Evolutionary conservation across 2,888 invertebrate genomes (phyloP).

Genomic region (Acleris emargana): DNA sequence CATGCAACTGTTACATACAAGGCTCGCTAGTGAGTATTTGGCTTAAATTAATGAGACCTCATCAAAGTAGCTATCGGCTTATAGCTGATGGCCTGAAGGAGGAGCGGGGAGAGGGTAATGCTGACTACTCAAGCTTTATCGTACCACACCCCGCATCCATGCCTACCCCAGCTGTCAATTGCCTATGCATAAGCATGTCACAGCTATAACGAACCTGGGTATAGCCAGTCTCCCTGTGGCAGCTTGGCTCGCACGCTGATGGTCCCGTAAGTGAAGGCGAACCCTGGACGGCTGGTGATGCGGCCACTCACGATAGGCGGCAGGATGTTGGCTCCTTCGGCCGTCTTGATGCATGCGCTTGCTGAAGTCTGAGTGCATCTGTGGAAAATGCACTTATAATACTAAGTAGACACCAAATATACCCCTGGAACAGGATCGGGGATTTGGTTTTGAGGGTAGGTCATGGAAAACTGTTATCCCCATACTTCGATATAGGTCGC

Average conservation of each 20-base stretch:
- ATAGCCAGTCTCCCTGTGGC: conserved; percentile 87
- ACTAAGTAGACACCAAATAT: not conserved
- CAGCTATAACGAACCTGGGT: conserved; percentile 63
- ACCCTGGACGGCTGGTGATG: conserved; percentile 79
- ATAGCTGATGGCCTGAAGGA: too few relatives aligned
- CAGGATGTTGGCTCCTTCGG: conserved; percentile 72
- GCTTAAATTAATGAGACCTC: too few relatives aligned
- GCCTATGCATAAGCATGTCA: too few relatives aligned
- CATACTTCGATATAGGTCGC: too few relatives aligned
- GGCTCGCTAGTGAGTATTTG: too few relatives aligned
- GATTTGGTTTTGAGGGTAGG: not conserved
- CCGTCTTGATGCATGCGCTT: conserved; percentile 58
- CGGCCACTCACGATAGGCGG: conserved; percentile 85
- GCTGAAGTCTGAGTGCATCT: conserved; percentile 59
- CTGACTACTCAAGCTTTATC: too few relatives aligned
- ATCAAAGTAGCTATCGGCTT: too few relatives aligned
- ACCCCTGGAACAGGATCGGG: not conserved
- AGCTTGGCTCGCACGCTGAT: conserved; percentile 86
- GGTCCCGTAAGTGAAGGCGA: conserved; percentile 85
- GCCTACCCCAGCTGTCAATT: too few relatives aligned
- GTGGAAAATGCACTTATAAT: not conserved
- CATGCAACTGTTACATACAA: too few relatives aligned
- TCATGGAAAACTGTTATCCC: too few relatives aligned
- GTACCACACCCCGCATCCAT: too few relatives aligned
- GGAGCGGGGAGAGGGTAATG: too few relatives aligned